Base-by-base conservation (phyloP, 2,797 vertebrate genomes). In the Lycodopsis pacificus region DNA sequence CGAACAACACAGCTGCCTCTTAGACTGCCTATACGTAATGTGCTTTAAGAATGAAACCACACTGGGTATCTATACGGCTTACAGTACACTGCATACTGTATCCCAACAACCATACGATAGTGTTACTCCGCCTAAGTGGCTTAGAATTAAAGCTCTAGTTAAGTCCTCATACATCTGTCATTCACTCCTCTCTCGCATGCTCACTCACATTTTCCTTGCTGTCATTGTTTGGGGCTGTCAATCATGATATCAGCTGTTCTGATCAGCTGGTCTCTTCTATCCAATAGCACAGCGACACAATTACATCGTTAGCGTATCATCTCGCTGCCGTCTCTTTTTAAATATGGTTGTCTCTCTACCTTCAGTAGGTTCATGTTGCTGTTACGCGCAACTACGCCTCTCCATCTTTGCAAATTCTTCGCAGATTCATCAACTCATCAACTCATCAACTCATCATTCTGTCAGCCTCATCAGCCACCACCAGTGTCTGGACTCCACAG, bases 1-100 rank as follows among this genome's bases (percentile, higher is more conserved):
- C 59, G 17, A 83, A 76, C 72, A 82, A 83, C 79, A 83, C 86
- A 89, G 71, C 82, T 77, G 72, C 72, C 80, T 76, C 79, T 85
- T 67, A 87, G 74, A 48, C 65, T 49, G 76, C 67, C 38, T 58
- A 73, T 70, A 40, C 66, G 53, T 80, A 76, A 87, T 84, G 77
- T 14, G 72, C 74, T 70, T 40, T 59, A 51, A 82, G 64, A 76
- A 49, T 85, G 72, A 71, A 69, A 75, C 68, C 64, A 71, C 70
- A 48, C 36, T 79, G 71, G 25, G 38, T 61, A 42, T 42, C 59
- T 62, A 14, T 42, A 27, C 44, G 61, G 36, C 59, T 62, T 58
- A 20, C 9, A 58, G 56, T 34, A 20, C 20, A 36, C 34, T 51
- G 11, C 34, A 20, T 34, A 46, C 6, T 27, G 13, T 20, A 5